Evolutionary conservation across 2,888 invertebrate species (phyloP).

Genomic region (Rhingia rostrata): DNA sequence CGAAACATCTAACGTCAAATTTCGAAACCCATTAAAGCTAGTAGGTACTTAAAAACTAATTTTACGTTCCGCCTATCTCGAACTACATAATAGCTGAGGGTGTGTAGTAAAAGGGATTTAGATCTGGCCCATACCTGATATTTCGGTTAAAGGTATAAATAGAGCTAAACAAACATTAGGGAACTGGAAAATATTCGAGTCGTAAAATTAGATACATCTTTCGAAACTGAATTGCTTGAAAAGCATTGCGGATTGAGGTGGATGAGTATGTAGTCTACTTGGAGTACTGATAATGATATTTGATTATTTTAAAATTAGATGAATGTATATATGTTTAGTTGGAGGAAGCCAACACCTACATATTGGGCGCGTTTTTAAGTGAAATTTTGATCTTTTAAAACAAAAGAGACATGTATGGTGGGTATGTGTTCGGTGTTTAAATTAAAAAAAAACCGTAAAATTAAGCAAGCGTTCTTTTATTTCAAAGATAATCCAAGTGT

Average conservation of each 20-base stretch:
- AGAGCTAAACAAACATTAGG: not conserved
- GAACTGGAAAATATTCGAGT: not conserved
- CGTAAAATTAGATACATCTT: conserved; percentile 45
- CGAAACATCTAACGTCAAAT: not conserved
- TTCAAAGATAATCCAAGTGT: no score
- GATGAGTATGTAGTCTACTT: not conserved
- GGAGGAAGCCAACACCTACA: no score
- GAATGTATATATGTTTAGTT: no score
- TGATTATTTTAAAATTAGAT: no score
- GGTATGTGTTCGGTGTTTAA: no score
- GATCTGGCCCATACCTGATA: conserved; percentile 14
- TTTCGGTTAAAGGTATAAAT: not conserved
- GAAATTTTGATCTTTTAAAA: no score
- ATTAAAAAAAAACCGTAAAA: no score
- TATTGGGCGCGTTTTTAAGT: no score
- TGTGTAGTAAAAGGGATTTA: not conserved
- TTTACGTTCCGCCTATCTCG: conserved; percentile 3
- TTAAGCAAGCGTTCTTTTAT: no score
- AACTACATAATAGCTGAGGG: not conserved
- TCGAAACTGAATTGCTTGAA: conserved; percentile 13
- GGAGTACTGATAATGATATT: no score
- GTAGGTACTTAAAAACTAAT: conserved; percentile 35
- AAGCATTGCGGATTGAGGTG: not conserved
- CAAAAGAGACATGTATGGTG: no score
- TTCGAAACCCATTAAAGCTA: conserved; percentile 27